Conservation (phyloP, 2,113 vertebrate species). For the Pseudolaguvia tuberculata region DNA sequence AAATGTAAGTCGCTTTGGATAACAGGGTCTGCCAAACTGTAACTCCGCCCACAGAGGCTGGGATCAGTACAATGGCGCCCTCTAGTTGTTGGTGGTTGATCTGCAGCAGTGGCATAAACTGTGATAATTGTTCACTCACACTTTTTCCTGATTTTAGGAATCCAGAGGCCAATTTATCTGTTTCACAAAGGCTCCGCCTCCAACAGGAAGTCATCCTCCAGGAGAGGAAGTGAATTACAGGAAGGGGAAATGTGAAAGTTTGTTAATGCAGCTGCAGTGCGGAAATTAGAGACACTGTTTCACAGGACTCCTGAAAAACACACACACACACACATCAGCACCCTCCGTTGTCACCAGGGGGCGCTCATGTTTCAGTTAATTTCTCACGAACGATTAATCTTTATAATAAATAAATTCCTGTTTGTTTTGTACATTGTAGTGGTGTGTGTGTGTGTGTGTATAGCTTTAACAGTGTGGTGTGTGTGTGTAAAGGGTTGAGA, state of each 20-base stretch:
- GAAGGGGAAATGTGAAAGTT: constrained; percentile 14
- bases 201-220: constrained; percentile 55
- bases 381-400: neutral
- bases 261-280: neutral
- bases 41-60: too few species aligned
- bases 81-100: neutral
- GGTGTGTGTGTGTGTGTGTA: constrained; percentile 10
- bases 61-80: too few species aligned
- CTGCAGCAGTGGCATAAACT: neutral
- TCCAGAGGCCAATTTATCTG: constrained; percentile 74
- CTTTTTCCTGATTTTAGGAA: constrained; percentile 56
- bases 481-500: constrained; percentile 1
- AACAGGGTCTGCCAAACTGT: too few species aligned
- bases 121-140: too few species aligned
- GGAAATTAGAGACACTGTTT: neutral
- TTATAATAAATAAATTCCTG: neutral
- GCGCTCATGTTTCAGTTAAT: neutral
- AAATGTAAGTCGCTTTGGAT: too few species aligned
- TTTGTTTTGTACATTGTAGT: constrained; percentile 11
- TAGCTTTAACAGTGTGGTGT: constrained; percentile 10
- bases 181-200: constrained; percentile 73
- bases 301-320: neutral
- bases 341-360: neutral
- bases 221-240: constrained; percentile 1
- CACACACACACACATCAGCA: neutral